A percentile compares a stretch with the other conserved stretches of the same genome.
phyloP scores from a whole-genome alignment of 2,797 vertebrate genomes.

The Bufotes viridis region DNA sequence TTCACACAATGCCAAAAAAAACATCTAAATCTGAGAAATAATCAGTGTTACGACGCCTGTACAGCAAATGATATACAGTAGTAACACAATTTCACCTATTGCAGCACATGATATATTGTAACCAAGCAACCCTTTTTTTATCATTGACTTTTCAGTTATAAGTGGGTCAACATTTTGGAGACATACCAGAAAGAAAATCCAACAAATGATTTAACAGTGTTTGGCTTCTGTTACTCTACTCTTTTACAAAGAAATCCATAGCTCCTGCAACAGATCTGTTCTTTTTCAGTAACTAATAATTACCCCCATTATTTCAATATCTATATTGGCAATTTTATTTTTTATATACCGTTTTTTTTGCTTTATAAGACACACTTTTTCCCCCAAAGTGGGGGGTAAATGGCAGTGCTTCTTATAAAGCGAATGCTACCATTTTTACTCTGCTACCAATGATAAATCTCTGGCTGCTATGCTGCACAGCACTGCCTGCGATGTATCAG shows the following conservation, averaged over 20 bases:
- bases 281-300: background rate
- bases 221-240: background rate
- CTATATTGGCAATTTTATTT: background rate
- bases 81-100: slow-evolving; percentile 31
- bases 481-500: too few relatives aligned
- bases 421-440: too few relatives aligned
- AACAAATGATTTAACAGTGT: background rate
- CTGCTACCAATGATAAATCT: too few relatives aligned
- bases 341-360: too few relatives aligned
- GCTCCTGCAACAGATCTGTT: background rate
- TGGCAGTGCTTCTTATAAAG: too few relatives aligned
- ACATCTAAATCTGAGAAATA: slow-evolving; percentile 50
- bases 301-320: background rate
- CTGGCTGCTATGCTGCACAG: too few relatives aligned
- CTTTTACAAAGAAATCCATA: background rate
- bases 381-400: too few relatives aligned
- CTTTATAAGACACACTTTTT: too few relatives aligned
- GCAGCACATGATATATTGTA: slow-evolving; percentile 40
- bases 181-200: background rate
- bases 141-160: slow-evolving; percentile 46
- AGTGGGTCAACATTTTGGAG: slow-evolving; percentile 20
- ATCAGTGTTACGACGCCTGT: slow-evolving; percentile 36
- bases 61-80: slow-evolving; percentile 39
- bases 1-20: slow-evolving; percentile 45
- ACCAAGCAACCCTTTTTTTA: slow-evolving; percentile 18